Conservation (phyloP, 2,797 vertebrate genomes). For the Triplophysa bombifrons region DNA sequence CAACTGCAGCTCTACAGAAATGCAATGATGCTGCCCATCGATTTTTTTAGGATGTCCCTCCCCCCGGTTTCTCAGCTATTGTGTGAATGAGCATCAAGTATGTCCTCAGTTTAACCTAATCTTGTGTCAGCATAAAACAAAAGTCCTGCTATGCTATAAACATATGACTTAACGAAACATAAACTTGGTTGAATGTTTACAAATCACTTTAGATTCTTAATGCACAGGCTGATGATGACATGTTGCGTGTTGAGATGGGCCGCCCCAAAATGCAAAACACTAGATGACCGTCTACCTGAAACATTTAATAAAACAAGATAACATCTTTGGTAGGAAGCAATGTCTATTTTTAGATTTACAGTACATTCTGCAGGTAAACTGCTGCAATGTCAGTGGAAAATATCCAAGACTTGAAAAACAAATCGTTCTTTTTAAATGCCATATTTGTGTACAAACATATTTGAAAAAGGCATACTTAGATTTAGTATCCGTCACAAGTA, state of each 20-base stretch:
- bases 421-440: background rate
- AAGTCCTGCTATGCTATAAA: slow-evolving; percentile 21
- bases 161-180: background rate
- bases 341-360: background rate
- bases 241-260: too few species aligned
- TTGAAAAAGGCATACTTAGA: background rate
- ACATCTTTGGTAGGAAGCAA: background rate
- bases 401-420: too few species aligned
- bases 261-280: too few species aligned
- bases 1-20: slow-evolving; percentile 48
- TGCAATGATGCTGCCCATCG: slow-evolving; percentile 43
- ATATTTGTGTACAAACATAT: slow-evolving; percentile 1
- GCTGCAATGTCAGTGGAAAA: too few species aligned
- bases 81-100: slow-evolving; percentile 39
- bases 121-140: slow-evolving; percentile 32
- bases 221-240: too few species aligned
- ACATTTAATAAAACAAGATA: too few species aligned
- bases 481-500: background rate
- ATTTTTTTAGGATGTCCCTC: slow-evolving; percentile 50
- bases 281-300: too few species aligned
- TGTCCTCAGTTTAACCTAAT: slow-evolving; percentile 51
- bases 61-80: slow-evolving; percentile 18
- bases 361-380: background rate
- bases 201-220: too few species aligned
- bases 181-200: background rate